Conservation (phyloP, 2,797 vertebrate species). For the Sebastes diploproa region DNA sequence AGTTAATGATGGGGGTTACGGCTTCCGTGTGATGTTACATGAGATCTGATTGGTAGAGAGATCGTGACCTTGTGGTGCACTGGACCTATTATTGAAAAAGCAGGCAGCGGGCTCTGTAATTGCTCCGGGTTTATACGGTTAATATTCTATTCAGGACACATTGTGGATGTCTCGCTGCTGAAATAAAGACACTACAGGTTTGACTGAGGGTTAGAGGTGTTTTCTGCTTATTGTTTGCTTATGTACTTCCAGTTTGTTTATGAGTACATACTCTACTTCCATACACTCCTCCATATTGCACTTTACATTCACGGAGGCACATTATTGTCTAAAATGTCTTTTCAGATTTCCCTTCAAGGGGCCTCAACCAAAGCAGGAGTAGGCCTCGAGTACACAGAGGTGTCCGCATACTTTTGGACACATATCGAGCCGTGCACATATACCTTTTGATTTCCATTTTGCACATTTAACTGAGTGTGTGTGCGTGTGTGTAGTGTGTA, state of each 20-base stretch:
- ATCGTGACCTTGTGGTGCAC: conserved; percentile 28
- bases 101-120: conserved; percentile 19
- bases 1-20: conserved; percentile 49
- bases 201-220: background rate
- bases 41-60: conserved; percentile 44
- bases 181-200: background rate
- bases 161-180: background rate
- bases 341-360: background rate
- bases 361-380: background rate
- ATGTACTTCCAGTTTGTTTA: background rate
- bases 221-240: background rate
- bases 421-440: background rate
- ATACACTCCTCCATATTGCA: background rate
- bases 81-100: conserved; percentile 21
- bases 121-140: background rate
- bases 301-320: background rate
- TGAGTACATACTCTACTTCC: background rate
- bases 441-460: background rate
- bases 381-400: too few species aligned
- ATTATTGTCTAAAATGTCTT: background rate
- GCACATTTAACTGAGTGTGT: background rate
- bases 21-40: conserved; percentile 45
- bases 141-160: conserved; percentile 2
- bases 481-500: background rate
- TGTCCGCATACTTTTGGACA: background rate